A percentile compares a stretch with the other conserved stretches of the same genome.
These are phyloP conservation scores for Nomia melanderi DNA, from an alignment of 1,140 invertebrate genomes.

Conservation along the genomic window DNA sequence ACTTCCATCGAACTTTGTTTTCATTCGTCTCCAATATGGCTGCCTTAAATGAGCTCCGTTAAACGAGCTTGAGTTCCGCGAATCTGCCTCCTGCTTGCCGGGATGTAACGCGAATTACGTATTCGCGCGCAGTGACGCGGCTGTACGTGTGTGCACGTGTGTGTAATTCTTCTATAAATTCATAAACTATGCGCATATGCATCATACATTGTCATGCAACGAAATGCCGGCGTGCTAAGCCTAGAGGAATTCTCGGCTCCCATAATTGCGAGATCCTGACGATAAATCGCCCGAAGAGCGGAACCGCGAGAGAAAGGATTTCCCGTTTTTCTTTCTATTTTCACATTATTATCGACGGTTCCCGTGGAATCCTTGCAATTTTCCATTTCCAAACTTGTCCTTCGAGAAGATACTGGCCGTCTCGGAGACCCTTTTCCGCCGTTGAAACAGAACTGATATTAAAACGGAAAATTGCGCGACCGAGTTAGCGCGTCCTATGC, in stretches of 20 bases:
- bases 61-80: background rate
- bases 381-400: background rate
- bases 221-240: slow-evolving; percentile 61
- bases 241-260: slow-evolving; percentile 44
- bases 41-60: slow-evolving; percentile 4
- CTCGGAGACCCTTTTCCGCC: no score
- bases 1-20: no score
- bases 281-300: slow-evolving; percentile 25
- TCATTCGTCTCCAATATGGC: background rate
- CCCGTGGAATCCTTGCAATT: background rate
- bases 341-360: background rate
- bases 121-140: background rate
- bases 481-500: no score
- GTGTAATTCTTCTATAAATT: slow-evolving; percentile 46
- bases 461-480: no score
- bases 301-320: slow-evolving; percentile 20
- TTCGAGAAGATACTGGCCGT: no score
- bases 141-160: background rate
- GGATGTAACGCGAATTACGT: slow-evolving; percentile 2
- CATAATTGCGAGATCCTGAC: slow-evolving; percentile 32
- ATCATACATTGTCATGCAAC: slow-evolving; percentile 62
- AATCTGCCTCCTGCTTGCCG: background rate
- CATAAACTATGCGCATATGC: slow-evolving; percentile 57
- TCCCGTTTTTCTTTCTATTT: background rate
- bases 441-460: no score